Evolutionary conservation across 2,797 vertebrate genomes (phyloP).

Genomic region (Epinephelus coioides): DNA sequence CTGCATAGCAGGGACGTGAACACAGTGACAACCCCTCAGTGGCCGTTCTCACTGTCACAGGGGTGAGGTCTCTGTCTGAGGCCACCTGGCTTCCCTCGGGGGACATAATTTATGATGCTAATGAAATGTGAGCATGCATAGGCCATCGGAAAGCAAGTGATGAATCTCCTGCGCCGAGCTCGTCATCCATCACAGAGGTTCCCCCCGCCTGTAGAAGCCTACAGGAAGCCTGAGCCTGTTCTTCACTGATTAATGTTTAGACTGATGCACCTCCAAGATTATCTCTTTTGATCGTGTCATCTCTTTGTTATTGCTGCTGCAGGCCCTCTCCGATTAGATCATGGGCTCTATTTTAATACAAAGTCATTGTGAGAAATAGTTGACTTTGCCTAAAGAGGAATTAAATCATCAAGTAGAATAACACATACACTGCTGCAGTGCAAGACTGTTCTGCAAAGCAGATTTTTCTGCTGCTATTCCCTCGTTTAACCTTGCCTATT

Average conservation of each 20-base stretch:
- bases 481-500: slow-evolving; percentile 56
- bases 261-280: slow-evolving; percentile 73
- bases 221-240: slow-evolving; percentile 66
- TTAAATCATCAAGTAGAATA: slow-evolving; percentile 55
- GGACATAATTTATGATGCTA: slow-evolving; percentile 80
- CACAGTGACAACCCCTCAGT: slow-evolving; percentile 52
- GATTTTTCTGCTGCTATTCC: slow-evolving; percentile 20
- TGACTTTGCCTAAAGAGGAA: slow-evolving; percentile 62
- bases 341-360: slow-evolving; percentile 62
- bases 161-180: slow-evolving; percentile 72
- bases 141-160: slow-evolving; percentile 73
- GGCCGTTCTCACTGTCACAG: slow-evolving; percentile 48
- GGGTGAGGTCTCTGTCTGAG: slow-evolving; percentile 67
- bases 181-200: slow-evolving; percentile 76
- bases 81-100: slow-evolving; percentile 69
- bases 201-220: slow-evolving; percentile 39
- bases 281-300: slow-evolving; percentile 80
- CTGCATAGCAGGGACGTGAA: slow-evolving; percentile 49
- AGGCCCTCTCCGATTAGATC: slow-evolving; percentile 66
- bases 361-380: slow-evolving; percentile 65
- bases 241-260: slow-evolving; percentile 76
- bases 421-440: slow-evolving; percentile 26
- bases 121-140: slow-evolving; percentile 77
- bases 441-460: slow-evolving; percentile 10
- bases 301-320: slow-evolving; percentile 74